Percentiles rank a stretch among this genome's conserved stretches.
phyloP scores from a whole-genome alignment of 1,140 invertebrate species.

The Eueides isabella region DNA sequence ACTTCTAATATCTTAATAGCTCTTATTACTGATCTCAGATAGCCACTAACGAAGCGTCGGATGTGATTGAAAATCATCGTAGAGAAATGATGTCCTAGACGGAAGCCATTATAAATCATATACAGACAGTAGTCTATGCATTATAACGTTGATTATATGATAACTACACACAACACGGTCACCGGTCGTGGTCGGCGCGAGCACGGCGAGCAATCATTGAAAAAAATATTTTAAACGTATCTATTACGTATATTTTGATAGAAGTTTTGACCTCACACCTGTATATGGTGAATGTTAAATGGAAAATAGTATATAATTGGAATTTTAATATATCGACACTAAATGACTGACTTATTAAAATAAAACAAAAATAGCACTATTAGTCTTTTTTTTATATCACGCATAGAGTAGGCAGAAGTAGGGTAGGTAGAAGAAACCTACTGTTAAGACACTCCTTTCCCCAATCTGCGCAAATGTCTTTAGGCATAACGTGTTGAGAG shows the following conservation, averaged over 20 bases:
- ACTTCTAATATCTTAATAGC: slow-evolving; percentile 42
- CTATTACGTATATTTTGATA: slow-evolving; percentile 58
- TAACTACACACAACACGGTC: slow-evolving; percentile 61
- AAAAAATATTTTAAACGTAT: slow-evolving; percentile 64
- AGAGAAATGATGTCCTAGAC: slow-evolving; percentile 77
- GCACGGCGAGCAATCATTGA: slow-evolving; percentile 54
- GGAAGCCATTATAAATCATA: slow-evolving; percentile 79
- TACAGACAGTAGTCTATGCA: slow-evolving; percentile 72
- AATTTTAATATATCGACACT: not conserved
- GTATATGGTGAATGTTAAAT: not conserved
- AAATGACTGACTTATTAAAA: too few species aligned
- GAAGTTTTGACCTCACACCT: slow-evolving; percentile 47
- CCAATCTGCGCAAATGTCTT: too few species aligned
- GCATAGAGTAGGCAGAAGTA: too few species aligned
- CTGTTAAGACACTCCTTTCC: too few species aligned
- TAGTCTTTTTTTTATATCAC: too few species aligned
- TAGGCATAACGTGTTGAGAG: too few species aligned
- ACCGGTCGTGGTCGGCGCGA: slow-evolving; percentile 14
- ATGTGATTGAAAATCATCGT: slow-evolving; percentile 81
- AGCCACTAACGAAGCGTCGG: slow-evolving; percentile 77
- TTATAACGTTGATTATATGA: slow-evolving; percentile 79
- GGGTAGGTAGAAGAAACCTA: too few species aligned
- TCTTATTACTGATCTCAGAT: slow-evolving; percentile 59
- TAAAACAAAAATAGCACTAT: too few species aligned
- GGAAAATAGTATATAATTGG: not conserved